Percentiles rank a stretch among this genome's conserved stretches.
Evolutionary conservation across 2,797 vertebrate species (phyloP).

Genomic region (Philypnodon macrostomus): DNA sequence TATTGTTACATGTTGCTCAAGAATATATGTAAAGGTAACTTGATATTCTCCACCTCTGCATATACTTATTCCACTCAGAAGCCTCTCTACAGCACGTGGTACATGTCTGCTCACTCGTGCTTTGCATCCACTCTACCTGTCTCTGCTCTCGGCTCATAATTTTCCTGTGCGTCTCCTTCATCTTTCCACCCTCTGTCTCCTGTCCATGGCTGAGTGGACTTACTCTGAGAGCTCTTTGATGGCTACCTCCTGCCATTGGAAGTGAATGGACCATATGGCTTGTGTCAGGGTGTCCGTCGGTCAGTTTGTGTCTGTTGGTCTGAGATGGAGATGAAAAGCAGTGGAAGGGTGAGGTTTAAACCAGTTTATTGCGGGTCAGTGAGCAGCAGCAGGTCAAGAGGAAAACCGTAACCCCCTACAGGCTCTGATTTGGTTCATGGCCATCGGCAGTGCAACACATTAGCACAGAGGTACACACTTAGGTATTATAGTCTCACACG

Average conservation of each 20-base stretch:
- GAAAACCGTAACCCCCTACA: conserved; percentile 55
- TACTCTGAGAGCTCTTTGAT: conserved; percentile 63
- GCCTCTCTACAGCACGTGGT: conserved; percentile 1
- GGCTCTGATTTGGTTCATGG: conserved; percentile 54
- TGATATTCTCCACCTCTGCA: no score
- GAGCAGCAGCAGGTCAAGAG: conserved; percentile 68
- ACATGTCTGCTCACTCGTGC: conserved; percentile 8
- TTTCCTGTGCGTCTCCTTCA: conserved; percentile 22
- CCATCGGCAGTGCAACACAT: conserved; percentile 52
- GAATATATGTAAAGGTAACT: no score
- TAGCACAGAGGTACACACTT: conserved; percentile 28
- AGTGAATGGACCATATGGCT: conserved; percentile 74
- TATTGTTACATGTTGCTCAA: no score
- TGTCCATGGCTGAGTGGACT: conserved; percentile 51
- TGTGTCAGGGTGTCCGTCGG: conserved; percentile 52
- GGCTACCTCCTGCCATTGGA: conserved; percentile 64
- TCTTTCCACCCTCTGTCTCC: conserved; percentile 27
- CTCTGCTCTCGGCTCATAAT: conserved; percentile 38
- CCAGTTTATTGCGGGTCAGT: conserved; percentile 67
- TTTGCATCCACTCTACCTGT: conserved; percentile 21
- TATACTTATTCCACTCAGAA: no score
- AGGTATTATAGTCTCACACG: conserved; percentile 15
- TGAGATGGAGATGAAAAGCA: conserved; percentile 66
- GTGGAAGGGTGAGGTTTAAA: conserved; percentile 64
- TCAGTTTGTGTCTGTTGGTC: conserved; percentile 51